Conservation (phyloP, 2,797 vertebrate genomes). For the Pantherophis alleghaniensis region DNA sequence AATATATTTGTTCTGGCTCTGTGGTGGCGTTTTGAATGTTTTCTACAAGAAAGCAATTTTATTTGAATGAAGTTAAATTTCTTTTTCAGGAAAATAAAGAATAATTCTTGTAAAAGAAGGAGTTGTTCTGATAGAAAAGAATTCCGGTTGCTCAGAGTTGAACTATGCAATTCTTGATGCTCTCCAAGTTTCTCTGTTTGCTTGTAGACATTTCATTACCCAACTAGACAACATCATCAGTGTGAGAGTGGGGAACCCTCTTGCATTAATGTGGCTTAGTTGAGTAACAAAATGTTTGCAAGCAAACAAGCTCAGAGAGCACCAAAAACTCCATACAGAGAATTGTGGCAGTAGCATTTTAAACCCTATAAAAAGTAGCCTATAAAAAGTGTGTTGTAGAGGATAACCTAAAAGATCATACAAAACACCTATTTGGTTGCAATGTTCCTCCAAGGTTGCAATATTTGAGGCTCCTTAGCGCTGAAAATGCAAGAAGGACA, state of each 20-base stretch:
- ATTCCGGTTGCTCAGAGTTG: background rate
- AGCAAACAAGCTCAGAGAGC: background rate
- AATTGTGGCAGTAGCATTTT: background rate
- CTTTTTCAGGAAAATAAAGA: background rate
- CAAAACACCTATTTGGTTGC: background rate
- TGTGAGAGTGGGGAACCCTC: background rate
- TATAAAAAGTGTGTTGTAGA: background rate
- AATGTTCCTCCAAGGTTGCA: background rate
- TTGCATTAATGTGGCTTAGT: background rate
- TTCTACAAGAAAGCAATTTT: background rate
- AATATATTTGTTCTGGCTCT: background rate
- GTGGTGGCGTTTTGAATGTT: background rate
- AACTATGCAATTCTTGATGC: background rate
- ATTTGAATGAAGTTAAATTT: background rate
- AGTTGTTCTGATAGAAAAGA: background rate
- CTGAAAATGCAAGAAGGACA: background rate
- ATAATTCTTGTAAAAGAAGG: background rate
- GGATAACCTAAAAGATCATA: background rate
- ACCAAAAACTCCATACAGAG: background rate
- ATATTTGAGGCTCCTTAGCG: background rate
- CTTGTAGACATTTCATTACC: background rate
- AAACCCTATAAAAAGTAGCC: background rate
- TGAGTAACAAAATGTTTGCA: background rate
- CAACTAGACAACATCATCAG: background rate
- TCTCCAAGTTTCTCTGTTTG: background rate